Evolutionary conservation across 2,113 vertebrate genomes (phyloP).

Genomic region (Condylura cristata): DNA sequence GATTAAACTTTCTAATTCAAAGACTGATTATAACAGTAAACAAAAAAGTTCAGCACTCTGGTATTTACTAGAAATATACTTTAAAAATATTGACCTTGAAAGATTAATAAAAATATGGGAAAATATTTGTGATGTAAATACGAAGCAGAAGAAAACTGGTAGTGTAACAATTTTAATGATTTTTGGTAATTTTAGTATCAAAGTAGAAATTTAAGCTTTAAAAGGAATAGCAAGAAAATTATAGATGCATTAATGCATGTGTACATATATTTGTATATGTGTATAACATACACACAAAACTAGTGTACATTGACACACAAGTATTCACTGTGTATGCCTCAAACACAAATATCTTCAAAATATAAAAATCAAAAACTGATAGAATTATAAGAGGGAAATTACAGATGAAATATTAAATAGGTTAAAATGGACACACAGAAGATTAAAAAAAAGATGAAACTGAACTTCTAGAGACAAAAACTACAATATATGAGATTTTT

Average conservation of each 20-base stretch:
- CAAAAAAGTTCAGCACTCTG: conserved; percentile 11
- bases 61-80: not conserved
- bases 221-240: not conserved
- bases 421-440: not conserved
- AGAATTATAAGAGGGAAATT: not conserved
- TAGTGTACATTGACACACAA: not conserved
- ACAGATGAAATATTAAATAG: not conserved
- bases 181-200: conserved; percentile 23
- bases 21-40: not conserved
- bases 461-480: not conserved
- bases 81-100: not conserved
- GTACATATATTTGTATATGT: not conserved
- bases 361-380: not conserved
- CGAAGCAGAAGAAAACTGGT: not conserved
- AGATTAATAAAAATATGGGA: not conserved
- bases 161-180: not conserved
- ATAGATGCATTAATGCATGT: not conserved
- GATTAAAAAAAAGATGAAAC: not conserved
- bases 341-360: conserved; percentile 16
- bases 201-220: not conserved
- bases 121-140: not conserved
- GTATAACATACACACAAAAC: not conserved
- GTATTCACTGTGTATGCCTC: not conserved
- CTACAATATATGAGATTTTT: not conserved
- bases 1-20: conserved; percentile 42